These are phyloP conservation scores for Plectropomus leopardus DNA, from an alignment of 2,113 vertebrate species.

Conservation along the genomic window DNA sequence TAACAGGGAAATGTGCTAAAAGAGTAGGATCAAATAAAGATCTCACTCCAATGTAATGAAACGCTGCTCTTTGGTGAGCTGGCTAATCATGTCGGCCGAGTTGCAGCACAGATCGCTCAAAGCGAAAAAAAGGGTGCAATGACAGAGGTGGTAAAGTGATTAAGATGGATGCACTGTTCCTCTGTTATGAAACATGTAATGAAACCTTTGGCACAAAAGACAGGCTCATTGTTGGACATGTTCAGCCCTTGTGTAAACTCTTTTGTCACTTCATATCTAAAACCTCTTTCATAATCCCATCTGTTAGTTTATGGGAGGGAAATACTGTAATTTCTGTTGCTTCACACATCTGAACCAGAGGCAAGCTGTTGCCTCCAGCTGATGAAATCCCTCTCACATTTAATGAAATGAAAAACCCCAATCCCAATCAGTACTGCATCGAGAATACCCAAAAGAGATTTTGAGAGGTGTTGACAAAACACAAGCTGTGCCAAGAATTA, in stretches of 20 bases:
- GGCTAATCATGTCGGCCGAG: constrained; percentile 56
- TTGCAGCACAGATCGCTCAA: constrained; percentile 17
- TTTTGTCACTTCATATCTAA: constrained; percentile 37
- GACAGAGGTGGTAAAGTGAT: constrained; percentile 39
- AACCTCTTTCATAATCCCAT: constrained; percentile 41
- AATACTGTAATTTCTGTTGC: constrained; percentile 30
- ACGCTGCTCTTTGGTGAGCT: constrained; percentile 37
- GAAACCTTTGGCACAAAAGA: constrained; percentile 16
- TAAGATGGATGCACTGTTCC: background rate
- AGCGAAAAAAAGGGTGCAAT: constrained; percentile 25
- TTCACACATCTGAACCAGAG: constrained; percentile 44
- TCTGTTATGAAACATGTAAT: constrained; percentile 21
- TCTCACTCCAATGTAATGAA: constrained; percentile 69
- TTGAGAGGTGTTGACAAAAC: constrained; percentile 19
- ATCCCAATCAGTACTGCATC: constrained; percentile 33
- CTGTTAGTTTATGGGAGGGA: constrained; percentile 43
- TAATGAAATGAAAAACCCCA: constrained; percentile 63
- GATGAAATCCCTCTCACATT: constrained; percentile 64
- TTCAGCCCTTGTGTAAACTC: constrained; percentile 45
- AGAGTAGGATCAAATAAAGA: constrained; percentile 71
- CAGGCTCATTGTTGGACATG: background rate
- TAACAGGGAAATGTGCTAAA: constrained; percentile 65
- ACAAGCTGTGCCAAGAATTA: constrained; percentile 27
- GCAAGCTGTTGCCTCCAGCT: constrained; percentile 57
- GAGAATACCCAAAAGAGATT: constrained; percentile 44